Percentiles rank a stretch among this genome's conserved stretches.
Evolutionary conservation across 1,140 invertebrate species (phyloP).

Genomic region (Sycobia sp.): DNA sequence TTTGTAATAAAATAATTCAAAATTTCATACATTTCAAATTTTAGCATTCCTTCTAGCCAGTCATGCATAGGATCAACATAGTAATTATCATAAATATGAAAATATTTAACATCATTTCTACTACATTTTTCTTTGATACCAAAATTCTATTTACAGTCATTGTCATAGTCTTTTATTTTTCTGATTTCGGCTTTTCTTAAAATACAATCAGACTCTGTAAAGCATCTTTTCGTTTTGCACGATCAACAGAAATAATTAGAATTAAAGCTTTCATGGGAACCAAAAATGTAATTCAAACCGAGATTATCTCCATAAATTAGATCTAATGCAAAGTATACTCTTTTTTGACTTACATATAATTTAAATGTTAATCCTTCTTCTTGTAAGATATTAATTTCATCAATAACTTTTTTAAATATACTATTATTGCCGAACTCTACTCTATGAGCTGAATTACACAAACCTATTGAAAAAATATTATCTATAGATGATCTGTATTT

Average conservation of each 20-base stretch:
- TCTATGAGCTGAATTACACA: slow-evolving; percentile 9
- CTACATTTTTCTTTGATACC: not conserved
- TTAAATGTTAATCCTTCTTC: no score
- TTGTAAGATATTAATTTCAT: not conserved
- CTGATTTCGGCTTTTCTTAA: not conserved
- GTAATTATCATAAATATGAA: not conserved
- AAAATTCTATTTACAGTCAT: not conserved
- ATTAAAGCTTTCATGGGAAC: not conserved
- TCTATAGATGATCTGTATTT: slow-evolving; percentile 4
- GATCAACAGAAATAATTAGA: not conserved
- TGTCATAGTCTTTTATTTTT: not conserved
- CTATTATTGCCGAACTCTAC: not conserved
- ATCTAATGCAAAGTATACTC: not conserved
- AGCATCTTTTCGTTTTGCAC: no score
- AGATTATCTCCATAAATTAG: not conserved
- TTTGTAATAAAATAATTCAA: not conserved
- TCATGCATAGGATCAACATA: not conserved
- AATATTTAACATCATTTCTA: not conserved
- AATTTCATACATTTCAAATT: not conserved
- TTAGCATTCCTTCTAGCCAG: not conserved
- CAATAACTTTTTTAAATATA: not conserved
- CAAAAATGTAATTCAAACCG: not conserved
- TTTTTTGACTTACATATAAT: no score
- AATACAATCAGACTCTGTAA: no score
- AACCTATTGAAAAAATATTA: slow-evolving; percentile 16